Conservation (phyloP, 2,113 vertebrate genomes). For the Drymodes brunneopygia region DNA sequence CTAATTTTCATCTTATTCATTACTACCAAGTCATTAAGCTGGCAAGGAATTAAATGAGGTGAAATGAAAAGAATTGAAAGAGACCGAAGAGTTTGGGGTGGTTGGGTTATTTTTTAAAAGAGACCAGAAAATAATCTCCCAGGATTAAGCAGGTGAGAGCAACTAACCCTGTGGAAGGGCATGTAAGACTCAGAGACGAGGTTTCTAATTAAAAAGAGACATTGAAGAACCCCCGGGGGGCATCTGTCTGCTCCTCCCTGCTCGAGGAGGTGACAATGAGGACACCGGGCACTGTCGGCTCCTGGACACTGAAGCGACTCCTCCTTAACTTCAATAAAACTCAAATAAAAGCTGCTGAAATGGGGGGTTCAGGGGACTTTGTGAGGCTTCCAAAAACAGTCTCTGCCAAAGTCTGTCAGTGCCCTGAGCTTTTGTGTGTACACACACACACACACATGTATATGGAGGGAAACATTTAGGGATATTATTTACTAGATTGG, state of each 20-base stretch:
- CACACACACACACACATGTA: fast-evolving
- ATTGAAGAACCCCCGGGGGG: neutral
- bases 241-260: neutral
- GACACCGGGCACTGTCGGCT: neutral
- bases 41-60: slow-evolving; percentile 17
- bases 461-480: neutral
- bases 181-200: neutral
- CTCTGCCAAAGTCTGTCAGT: neutral
- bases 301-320: fast-evolving
- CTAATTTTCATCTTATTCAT: slow-evolving; percentile 34
- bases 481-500: neutral
- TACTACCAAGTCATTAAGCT: slow-evolving; percentile 10
- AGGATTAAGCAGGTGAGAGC: slow-evolving; percentile 4
- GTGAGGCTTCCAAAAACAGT: neutral
- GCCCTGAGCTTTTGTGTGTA: neutral
- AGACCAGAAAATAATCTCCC: neutral
- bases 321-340: neutral
- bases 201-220: neutral
- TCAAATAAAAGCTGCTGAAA: neutral
- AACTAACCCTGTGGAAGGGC: neutral
- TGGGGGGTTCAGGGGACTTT: neutral
- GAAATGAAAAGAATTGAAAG: slow-evolving; percentile 14
- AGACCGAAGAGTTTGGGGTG: neutral
- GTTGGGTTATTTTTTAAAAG: neutral
- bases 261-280: neutral